Evolutionary conservation across 2,888 invertebrate species (phyloP).

Genomic region (Priocnemis perturbator): DNA sequence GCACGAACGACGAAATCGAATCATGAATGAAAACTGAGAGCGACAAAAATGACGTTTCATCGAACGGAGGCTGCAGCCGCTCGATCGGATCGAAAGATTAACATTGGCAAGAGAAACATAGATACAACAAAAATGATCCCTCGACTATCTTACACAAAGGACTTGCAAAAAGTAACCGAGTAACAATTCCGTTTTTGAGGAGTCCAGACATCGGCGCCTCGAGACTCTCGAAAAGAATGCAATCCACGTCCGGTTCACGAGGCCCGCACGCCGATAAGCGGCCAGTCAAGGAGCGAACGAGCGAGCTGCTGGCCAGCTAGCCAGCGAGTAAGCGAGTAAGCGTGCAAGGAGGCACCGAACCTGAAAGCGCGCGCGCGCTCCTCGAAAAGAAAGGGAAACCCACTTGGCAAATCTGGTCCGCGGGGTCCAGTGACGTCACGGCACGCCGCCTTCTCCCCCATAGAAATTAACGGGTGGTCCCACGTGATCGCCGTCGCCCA

Average conservation of each 20-base stretch:
- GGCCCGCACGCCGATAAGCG: slow-evolving; percentile 30
- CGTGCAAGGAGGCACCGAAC: slow-evolving; percentile 40
- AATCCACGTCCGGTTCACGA: slow-evolving; percentile 47
- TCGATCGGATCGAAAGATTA: too few species aligned
- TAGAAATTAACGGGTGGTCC: slow-evolving; percentile 52
- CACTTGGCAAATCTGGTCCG: slow-evolving; percentile 52
- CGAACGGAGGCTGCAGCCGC: too few species aligned
- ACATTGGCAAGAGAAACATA: too few species aligned
- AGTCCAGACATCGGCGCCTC: slow-evolving; percentile 14
- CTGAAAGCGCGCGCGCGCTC: slow-evolving; percentile 17
- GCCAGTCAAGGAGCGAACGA: neutral
- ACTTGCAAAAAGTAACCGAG: too few species aligned
- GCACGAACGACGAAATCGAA: too few species aligned
- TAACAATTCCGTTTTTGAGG: too few species aligned
- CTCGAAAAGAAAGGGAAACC: slow-evolving; percentile 53
- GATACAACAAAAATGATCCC: too few species aligned
- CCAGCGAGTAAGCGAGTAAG: neutral
- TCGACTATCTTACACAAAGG: too few species aligned
- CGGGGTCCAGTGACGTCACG: slow-evolving; percentile 35
- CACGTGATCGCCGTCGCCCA: slow-evolving; percentile 53
- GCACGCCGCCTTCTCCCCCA: slow-evolving; percentile 55
- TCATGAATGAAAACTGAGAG: too few species aligned
- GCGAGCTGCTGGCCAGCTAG: too few species aligned
- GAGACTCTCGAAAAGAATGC: slow-evolving; percentile 43
- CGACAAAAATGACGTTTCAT: too few species aligned